Evolutionary conservation across 2,888 invertebrate species (phyloP), one percentile per base, ranked within the genome.

Genomic region (Mechanitis messenoides): DNA sequence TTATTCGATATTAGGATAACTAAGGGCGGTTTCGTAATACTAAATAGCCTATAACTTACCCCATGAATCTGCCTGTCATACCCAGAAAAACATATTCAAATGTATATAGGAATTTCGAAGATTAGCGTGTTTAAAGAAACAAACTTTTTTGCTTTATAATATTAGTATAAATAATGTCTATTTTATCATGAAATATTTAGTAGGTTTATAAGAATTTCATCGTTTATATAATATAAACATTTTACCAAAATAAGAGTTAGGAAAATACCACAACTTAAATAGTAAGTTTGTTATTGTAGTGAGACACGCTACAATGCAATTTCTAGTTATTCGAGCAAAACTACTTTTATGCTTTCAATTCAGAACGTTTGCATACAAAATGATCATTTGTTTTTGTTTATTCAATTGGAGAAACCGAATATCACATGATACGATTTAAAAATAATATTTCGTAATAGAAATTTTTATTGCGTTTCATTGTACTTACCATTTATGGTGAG

Each of bases 391-490:
- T 38, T 20, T 38, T 46, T 33, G 56, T 33, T 55, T 47, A 59
- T 60, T 60, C 60, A 65, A 47, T 60, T 56, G 58, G 35, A 33
- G 33, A 50, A 47, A 12, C 45, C 3, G 55, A 58, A 45, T 53
- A 59, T 46, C 20, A 60, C 47, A 47, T 62, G 62, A 71, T 69
- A 65, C 67, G 62, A 64, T 68, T 68, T 68, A 75, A 77, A 80
- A 68, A 77, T 77, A 77, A 75, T 78, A 76, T 77, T 73, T 73
- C 69, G 75, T 79, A 77, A 79, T 77, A 76, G 75, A 71, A 76
- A 77, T 79, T 78, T 76, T 76, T 72, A 78, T 82, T 80, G 77
- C 69, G 72, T 57, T 71, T 72, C 66, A 56, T 61, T 62, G 62
- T 65, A 56, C 67, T 68, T 62, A 33, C 58, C 62, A 56, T 63